Conservation (phyloP, 2,113 vertebrate species). For the Oncorhynchus keta region DNA sequence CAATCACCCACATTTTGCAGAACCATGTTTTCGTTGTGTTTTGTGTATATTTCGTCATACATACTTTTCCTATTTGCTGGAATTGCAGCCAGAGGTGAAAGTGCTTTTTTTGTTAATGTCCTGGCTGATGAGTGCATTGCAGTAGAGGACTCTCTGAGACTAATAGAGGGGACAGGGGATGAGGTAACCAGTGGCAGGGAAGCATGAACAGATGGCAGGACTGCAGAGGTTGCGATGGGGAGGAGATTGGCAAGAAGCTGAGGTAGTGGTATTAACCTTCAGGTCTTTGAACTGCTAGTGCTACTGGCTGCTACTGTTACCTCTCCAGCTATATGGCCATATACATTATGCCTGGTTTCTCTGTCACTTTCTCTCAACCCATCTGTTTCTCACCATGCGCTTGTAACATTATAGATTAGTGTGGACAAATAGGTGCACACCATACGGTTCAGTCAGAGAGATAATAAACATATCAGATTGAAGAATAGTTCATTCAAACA, state of each 20-base stretch:
- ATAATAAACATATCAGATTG: no score
- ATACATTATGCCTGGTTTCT: neutral
- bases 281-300: slow-evolving; percentile 50
- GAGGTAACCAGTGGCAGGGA: slow-evolving; percentile 35
- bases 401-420: neutral
- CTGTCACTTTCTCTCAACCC: neutral
- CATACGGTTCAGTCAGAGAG: no score
- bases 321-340: slow-evolving; percentile 6
- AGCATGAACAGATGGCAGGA: slow-evolving; percentile 62
- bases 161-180: slow-evolving; percentile 17
- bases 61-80: no score
- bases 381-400: neutral
- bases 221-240: slow-evolving; percentile 52
- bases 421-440: no score
- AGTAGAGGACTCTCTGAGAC: neutral
- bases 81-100: neutral
- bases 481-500: no score
- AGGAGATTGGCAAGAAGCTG: slow-evolving; percentile 66
- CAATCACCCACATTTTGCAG: no score
- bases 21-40: no score
- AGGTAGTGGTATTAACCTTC: slow-evolving; percentile 69
- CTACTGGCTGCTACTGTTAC: slow-evolving; percentile 36
- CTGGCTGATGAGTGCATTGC: slow-evolving; percentile 3
- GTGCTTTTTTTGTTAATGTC: neutral
- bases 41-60: no score